Evolutionary conservation across 2,797 vertebrate species (phyloP), one percentile per base, ranked within the genome.

Genomic region (Phalanger gymnotis): DNA sequence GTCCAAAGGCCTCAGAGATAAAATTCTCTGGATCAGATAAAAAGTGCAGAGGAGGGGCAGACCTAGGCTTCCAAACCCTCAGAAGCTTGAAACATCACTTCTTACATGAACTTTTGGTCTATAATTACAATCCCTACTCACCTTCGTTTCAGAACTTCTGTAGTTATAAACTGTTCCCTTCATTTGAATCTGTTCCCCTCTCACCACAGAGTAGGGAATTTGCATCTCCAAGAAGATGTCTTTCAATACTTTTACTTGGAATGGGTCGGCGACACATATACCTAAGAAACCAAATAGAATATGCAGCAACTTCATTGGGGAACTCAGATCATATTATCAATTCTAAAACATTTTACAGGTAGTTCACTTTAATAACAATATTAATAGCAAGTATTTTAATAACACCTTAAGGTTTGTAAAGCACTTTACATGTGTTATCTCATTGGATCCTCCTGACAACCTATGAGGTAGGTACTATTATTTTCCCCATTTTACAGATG

Each of bases 131-230:
- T 66, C 54, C 73, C 7, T 92, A 97, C 97, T 98, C 98, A 98
- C 98, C 98, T 40, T 96, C n/a, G 97, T 96, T n/a, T 81, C 91
- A 54, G 92, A 97, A 10, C 10, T 0, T 96, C 55, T 92, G 1
- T 99, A 98, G 97, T 99, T 99, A 97, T 99, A 99, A 96, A 99
- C 97, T 0, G 99, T 99, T 92, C 99, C 99, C 97, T 98, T 98
- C 47, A 99, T 95, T 92, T 99, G 98, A 14, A 99, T 98, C 95
- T 99, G 99, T 93, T 99, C 99, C 53, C 99, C 99, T 94, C 99
- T 98, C n/a, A 99, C 98, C 94, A 99, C 98, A 5, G 99, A 99
- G 95, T 99, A 99, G 1, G 99, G 99, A 58, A 99, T 93, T 27
- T 98, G 98, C 95, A 99, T 30, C 4, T 98, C 98, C 91, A 99